A percentile compares a stretch with the other conserved stretches of the same genome.
These are phyloP conservation scores for Nicator chloris DNA, from an alignment of 2,113 vertebrate genomes.

Conservation along the genomic window DNA sequence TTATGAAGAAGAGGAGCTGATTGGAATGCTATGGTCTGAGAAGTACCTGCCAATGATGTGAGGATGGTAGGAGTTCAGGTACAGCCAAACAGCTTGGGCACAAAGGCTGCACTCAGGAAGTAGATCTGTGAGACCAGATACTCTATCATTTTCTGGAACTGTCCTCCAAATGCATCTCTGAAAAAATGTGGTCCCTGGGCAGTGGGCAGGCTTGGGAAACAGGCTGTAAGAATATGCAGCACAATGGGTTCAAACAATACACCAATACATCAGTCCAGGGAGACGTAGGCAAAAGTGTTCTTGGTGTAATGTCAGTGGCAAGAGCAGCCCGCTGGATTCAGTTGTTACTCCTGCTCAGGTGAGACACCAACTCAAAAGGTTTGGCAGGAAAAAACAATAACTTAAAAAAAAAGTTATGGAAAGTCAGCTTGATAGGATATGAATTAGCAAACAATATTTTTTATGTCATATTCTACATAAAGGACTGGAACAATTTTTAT, in stretches of 20 bases:
- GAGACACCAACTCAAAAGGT: not conserved
- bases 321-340: not conserved
- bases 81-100: not conserved
- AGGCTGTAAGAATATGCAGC: fast-evolving
- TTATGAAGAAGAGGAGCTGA: not conserved
- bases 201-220: not conserved
- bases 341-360: not conserved
- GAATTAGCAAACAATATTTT: not conserved
- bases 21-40: not conserved
- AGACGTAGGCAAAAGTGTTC: not conserved
- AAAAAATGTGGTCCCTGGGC: not conserved
- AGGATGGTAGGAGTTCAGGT: not conserved
- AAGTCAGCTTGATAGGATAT: not conserved
- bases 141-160: not conserved
- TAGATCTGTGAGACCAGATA: not conserved
- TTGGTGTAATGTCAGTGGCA: not conserved
- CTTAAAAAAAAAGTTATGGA: not conserved
- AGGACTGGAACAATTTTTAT: not conserved
- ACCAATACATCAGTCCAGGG: not conserved
- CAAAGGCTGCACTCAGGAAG: not conserved
- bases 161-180: not conserved
- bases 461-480: not conserved
- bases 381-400: not conserved
- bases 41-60: not conserved
- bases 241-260: not conserved